A percentile compares a stretch with the other conserved stretches of the same genome.
Conservation (phyloP, 2,888 invertebrate genomes). For the Furcula furcula region DNA sequence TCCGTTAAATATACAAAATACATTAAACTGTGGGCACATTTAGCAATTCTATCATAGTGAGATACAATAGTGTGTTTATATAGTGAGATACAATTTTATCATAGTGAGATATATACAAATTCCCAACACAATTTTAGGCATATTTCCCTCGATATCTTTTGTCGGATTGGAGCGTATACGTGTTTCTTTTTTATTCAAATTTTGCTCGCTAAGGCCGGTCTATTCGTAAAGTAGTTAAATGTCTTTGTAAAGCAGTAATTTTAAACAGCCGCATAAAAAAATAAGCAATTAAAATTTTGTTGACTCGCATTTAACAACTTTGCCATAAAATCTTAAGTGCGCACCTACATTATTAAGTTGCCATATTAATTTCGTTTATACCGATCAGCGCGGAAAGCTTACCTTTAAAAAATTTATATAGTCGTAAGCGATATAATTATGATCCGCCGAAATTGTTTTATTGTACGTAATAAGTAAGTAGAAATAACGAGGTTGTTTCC, state of each 20-base stretch:
- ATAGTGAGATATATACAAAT: too few relatives aligned
- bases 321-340: slow-evolving; percentile 9
- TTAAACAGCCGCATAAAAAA: not conserved
- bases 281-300: slow-evolving; percentile 5
- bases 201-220: too few relatives aligned
- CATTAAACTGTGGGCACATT: too few relatives aligned
- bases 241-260: not conserved
- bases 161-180: too few relatives aligned
- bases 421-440: slow-evolving; percentile 15
- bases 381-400: slow-evolving; percentile 7
- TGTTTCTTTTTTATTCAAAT: too few relatives aligned
- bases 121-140: too few relatives aligned
- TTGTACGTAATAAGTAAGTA: slow-evolving; percentile 16
- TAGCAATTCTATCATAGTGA: too few relatives aligned
- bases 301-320: slow-evolving; percentile 5
- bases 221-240: too few relatives aligned
- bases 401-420: slow-evolving; percentile 13
- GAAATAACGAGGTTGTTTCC: slow-evolving; percentile 7
- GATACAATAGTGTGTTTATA: too few relatives aligned
- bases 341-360: slow-evolving; percentile 6
- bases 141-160: too few relatives aligned
- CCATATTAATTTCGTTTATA: not conserved
- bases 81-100: too few relatives aligned
- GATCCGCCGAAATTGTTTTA: slow-evolving; percentile 16
- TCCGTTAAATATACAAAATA: too few relatives aligned